These are phyloP conservation scores for Mormyrops attenuatus DNA, from an alignment of 2,797 vertebrate genomes.

Conservation along the genomic window DNA sequence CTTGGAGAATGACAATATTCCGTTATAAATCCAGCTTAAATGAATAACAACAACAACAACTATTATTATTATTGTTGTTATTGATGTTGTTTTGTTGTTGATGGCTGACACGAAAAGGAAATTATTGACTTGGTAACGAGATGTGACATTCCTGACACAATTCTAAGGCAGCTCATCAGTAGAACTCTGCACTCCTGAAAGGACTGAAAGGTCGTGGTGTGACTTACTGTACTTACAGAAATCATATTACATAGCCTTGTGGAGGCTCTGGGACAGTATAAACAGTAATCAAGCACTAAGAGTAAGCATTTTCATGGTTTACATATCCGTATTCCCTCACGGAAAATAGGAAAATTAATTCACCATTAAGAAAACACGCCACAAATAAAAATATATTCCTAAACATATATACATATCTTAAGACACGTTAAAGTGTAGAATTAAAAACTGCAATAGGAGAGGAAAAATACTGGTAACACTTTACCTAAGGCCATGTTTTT, in stretches of 20 bases:
- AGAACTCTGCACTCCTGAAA: not conserved
- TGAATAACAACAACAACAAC: not conserved
- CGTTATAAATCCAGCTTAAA: not conserved
- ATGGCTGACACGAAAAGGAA: not conserved
- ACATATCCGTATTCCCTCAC: constrained; percentile 27
- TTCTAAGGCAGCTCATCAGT: not conserved
- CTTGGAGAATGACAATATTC: not conserved
- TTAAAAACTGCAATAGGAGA: not conserved
- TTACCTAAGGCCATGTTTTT: too few relatives aligned
- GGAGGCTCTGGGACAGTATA: not conserved
- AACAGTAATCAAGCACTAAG: constrained; percentile 26
- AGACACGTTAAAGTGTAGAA: not conserved
- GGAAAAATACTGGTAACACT: too few relatives aligned
- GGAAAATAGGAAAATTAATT: not conserved
- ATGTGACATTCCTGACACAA: not conserved
- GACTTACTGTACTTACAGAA: not conserved
- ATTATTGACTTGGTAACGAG: not conserved
- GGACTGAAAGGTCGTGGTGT: not conserved
- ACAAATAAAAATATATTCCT: not conserved
- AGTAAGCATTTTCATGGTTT: constrained; percentile 41
- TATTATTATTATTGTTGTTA: not conserved
- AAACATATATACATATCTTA: not conserved
- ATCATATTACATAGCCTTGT: not conserved
- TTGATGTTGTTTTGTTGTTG: not conserved
- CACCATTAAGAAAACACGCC: not conserved